Base-by-base conservation (phyloP, 2,113 vertebrate genomes). In the Lates calcarifer region DNA sequence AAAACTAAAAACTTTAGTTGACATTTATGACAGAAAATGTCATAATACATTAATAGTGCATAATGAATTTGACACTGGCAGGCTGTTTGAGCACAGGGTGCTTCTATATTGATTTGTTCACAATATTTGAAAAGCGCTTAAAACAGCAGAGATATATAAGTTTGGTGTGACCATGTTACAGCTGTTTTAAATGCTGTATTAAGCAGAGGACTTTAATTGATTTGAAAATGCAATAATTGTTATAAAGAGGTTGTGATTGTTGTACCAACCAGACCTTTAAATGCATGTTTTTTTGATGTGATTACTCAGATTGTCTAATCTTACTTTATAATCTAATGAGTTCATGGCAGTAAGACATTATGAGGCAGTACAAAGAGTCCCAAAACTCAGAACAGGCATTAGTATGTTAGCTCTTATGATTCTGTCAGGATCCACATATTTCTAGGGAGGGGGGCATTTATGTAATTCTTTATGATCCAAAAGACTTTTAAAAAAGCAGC, bases 391-490 rank as follows among this genome's bases (percentile, higher is more conserved):
- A 66, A 74, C 33, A 41, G 24, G 31, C 12, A 56, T 78, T 6
- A 51, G 12, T 9, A 55, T 33, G 13, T 53, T 51, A 51, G 3
- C 17, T 20, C 17, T 58, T 57, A 5, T 7, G n/a, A 18, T 62
- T 64, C n/a, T 55, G 28, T 39, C 35, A 43, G 29, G 15, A 80
- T 85, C 10, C 29, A 62, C 18, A 70, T 73, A 70, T 66, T 69
- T 77, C n/a, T 31, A 18, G n/a, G 17, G n/a, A 35, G 14, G 22
- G 41, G 35, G 26, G 26, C 20, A 56, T 76, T 77, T 79, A 5
- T 76, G 58, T 68, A 35, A 78, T 77, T 74, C 68, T 33, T 17
- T 35, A 65, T 35, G 64, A 71, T 83, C 41, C 63, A 68, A 75
- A 72, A 82, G 22, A 67, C 55, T 69, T n/a, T n/a, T 24, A 55